These are phyloP conservation scores for Clarias laeviceps DNA, from an alignment of 2,797 vertebrate genomes.

Conservation along the genomic window DNA sequence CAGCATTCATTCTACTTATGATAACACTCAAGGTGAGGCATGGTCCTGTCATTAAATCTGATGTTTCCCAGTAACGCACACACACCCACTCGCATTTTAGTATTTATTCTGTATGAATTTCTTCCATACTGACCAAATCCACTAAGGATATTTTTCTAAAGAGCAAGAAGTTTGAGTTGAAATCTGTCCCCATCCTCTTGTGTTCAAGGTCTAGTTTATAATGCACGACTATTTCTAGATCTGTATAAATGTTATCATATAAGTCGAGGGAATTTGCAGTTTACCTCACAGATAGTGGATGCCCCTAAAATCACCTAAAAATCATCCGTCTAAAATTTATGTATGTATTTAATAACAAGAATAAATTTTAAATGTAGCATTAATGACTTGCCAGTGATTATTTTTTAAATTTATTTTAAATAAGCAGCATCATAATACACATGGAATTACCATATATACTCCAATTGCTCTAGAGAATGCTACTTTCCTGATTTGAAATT, in stretches of 20 bases:
- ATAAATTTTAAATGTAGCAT: background rate
- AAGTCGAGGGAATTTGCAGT: background rate
- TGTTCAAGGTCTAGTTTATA: background rate
- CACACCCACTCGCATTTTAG: too few species aligned
- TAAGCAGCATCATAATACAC: background rate
- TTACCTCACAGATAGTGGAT: background rate
- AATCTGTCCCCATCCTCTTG: background rate
- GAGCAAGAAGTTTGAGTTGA: background rate
- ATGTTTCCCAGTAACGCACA: background rate
- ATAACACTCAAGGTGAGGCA: constrained; percentile 61
- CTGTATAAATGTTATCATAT: background rate
- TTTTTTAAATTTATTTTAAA: too few species aligned
- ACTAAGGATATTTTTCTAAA: background rate
- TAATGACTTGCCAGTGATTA: background rate
- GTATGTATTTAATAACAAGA: background rate
- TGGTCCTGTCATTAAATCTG: background rate
- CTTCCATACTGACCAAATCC: background rate
- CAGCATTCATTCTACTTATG: constrained; percentile 87
- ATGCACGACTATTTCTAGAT: background rate
- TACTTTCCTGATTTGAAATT: constrained; percentile 12
- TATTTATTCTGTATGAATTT: background rate
- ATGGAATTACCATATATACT: background rate
- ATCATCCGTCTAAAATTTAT: background rate
- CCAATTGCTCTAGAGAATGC: background rate
- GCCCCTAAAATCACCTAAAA: background rate